Base-by-base conservation (phyloP, 23 tunicate species). In the Styela clava region DNA sequence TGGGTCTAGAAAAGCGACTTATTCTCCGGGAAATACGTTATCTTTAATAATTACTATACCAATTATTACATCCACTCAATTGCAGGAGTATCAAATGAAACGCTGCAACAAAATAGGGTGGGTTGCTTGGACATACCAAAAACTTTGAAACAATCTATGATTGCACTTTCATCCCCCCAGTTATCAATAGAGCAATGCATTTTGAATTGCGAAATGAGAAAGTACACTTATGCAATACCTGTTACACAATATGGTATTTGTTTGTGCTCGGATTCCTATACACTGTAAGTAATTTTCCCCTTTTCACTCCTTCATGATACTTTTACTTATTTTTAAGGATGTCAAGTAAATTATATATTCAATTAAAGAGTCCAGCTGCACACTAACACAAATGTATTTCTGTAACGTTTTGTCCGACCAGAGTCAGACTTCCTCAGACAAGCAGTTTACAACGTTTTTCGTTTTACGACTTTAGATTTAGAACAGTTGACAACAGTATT, bases 181-280 rank as follows among this genome's bases (percentile, higher is more conserved):
- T 3, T 65, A 16, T 25, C 31, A 26, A 65, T 7, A 16, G 71
- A 26, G 71, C 71, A 65, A 28, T 65, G 71, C 71, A 28, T 65
- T 65, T 65, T 65, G 71, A 65, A 65, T 16, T 65, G 71, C 71
- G 71, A 65, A 28, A 65, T 25, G 30, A 26, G 71, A 28, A 5
- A 65, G 5, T 65, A 5, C 16, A 65, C 71, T 5, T 25, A 5
- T 28, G 71, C 71, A 3, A 16, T 65, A 65, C 71, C 71, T 5
- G 71, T 65, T 5, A 9, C 30, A 26, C 30, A 28, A 9, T 5
- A 28, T 3, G 5, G 16, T 16, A 12, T 12, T 5, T 65, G 71
- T 16, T 25, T 65, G 30, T 65, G 71, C 71, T 65, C 71, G 31
- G 71, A 65, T 16, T 65, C 30, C 9, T 25, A 25, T 65, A 5